These are phyloP conservation scores for Anas platyrhynchos DNA, from an alignment of 2,113 vertebrate species.

Conservation along the genomic window DNA sequence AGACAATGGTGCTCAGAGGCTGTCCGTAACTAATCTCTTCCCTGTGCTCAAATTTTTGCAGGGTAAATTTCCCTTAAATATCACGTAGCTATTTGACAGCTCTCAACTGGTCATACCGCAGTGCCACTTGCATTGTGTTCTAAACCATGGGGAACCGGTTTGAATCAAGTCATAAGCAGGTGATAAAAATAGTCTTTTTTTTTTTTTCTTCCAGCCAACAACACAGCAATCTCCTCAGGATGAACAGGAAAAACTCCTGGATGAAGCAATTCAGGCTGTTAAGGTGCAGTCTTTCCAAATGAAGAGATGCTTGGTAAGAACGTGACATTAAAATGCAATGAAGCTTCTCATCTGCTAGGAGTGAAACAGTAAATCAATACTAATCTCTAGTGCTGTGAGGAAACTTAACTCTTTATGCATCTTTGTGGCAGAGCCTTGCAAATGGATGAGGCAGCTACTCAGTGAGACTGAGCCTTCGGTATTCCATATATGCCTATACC, in stretches of 20 bases:
- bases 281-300: conserved; percentile 99
- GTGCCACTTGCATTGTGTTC: neutral
- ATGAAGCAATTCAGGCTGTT: conserved; percentile 97
- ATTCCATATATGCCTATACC: neutral
- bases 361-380: neutral
- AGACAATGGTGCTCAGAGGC: neutral
- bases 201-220: conserved; percentile 83
- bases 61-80: neutral
- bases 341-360: neutral
- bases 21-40: neutral
- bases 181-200: neutral
- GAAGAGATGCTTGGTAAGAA: conserved; percentile 96
- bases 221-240: conserved; percentile 98
- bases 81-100: neutral
- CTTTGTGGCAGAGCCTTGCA: neutral
- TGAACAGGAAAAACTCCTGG: conserved; percentile 97
- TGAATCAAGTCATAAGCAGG: neutral
- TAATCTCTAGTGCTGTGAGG: neutral
- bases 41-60: neutral
- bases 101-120: neutral
- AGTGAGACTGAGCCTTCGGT: neutral
- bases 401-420: neutral
- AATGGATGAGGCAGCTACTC: neutral
- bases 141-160: neutral
- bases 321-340: neutral